A percentile compares a stretch with the other conserved stretches of the same genome.
These are phyloP conservation scores for Micrasema longulum DNA, from an alignment of 1,140 invertebrate species.

Conservation along the genomic window DNA sequence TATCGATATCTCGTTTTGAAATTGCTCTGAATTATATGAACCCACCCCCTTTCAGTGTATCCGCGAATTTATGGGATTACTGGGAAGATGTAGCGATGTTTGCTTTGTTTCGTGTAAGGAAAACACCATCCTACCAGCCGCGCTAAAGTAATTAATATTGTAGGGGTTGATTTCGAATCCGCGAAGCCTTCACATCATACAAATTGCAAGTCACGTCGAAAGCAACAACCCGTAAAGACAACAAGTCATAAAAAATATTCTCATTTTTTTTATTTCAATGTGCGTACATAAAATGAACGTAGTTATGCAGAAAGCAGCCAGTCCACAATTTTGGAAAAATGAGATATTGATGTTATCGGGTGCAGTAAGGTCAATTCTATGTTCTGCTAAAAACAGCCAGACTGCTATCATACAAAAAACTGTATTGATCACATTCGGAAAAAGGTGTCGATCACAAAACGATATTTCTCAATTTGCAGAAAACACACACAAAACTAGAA, in stretches of 20 bases:
- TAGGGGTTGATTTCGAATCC: constrained; percentile 5
- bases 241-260: background rate
- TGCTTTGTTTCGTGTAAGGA: constrained; percentile 15
- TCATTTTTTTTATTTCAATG: background rate
- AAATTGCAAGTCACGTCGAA: background rate
- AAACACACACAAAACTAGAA: too few relatives aligned
- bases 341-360: too few relatives aligned
- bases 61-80: constrained; percentile 2
- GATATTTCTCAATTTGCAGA: too few relatives aligned
- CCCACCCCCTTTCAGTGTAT: background rate
- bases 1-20: constrained; percentile 32
- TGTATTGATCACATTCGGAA: too few relatives aligned
- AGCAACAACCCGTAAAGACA: background rate
- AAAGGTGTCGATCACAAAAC: too few relatives aligned
- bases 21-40: constrained; percentile 6
- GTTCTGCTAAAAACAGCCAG: too few relatives aligned
- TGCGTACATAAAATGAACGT: background rate
- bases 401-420: too few relatives aligned
- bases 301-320: too few relatives aligned
- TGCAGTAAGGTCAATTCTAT: too few relatives aligned
- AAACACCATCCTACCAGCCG: background rate
- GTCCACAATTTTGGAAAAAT: too few relatives aligned
- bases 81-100: background rate
- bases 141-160: constrained; percentile 22
- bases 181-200: constrained; percentile 16